Evolutionary conservation across 23 tunicate species (phyloP), one percentile per base, ranked within the genome.

Genomic region (Halocynthia roretzi): DNA sequence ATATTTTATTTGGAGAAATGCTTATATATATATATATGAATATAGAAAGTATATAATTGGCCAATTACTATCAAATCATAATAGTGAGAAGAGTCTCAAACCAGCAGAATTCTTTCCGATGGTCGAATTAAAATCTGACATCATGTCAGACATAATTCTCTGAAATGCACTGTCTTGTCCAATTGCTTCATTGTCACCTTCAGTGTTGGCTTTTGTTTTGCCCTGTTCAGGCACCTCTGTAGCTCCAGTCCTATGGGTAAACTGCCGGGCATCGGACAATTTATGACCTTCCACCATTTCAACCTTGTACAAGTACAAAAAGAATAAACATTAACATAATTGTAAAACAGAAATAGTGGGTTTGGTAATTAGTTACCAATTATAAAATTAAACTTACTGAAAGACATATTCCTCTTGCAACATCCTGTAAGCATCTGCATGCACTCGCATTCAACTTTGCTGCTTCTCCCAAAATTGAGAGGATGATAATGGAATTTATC

Each of bases 381-480:
- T n/a, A 12, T 15, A 7, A 51, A 50, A 80, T 10, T 6, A 49
- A 18, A 5, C 56, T 80, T 40, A 69, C 21, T 12, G 76, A 19
- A 68, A 80, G 52, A 20, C 19, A 40, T 19, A 87, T 77, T 19
- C 97, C 97, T 76, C 97, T 75, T 48, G 90, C 89, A 0, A 91
- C 12, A 54, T 83, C 89, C 67, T 91, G 97, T 62, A 91, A 71
- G 48, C 50, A 22, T 49, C 63, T 70, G 77, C 85, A 85, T 0
- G 77, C 83, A 10, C 70, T 31, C 40, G 64, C 10, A 51, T 81
- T 76, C 0, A 69, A 50, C 71, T 91, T 91, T 14, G 90, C 90
- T 11, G 90, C 86, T 71, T 91, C 90, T 7, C 90, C 90, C 7
- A 91, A 79, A 8, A 91, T 52, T 5, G 97, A 91, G 8, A 91